Base-by-base conservation (phyloP, 92 coral and sea anemone genomes). In the Nematostella vectensis region DNA sequence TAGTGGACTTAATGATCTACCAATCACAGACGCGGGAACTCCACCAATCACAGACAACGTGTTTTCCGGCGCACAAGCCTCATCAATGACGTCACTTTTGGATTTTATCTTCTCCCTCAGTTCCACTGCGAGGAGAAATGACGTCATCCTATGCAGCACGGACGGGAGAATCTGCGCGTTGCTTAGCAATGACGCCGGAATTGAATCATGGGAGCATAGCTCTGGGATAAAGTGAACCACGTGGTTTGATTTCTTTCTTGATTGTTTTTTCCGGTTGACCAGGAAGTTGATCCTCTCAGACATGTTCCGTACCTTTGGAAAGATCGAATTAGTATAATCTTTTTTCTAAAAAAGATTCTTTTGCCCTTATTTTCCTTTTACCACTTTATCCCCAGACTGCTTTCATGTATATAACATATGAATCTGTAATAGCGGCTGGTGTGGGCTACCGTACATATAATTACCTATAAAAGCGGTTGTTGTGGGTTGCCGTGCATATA, bases 151-250 rank as follows among this genome's bases (percentile, higher is more conserved):
- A 45, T 84, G 65, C 1, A 88, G 72, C 27, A 88, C 67, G 0
- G 94, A 72, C 0, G 96, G 96, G 11, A 88, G 65, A 49, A 76
- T 56, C 16, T 57, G 47, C 3, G 99, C 75, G 26, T 64, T 82
- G 16, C 76, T 51, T 0, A 83, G 59, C 11, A 87, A 40, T 11
- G 81, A 55, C 0, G 86, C 82, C 8, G 88, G 72, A 29, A 77
- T 24, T 2, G 76, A 71, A 6, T 42, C 38, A 29, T 63, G 56
- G 38, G 48, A 9, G 50, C 91, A 87, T 40, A 71, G 49, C 45
- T 93, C 96, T 0, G 96, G 99, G 27, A 82, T 64, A 17, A 93
- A 71, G 27, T 29, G 65, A 30, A 75, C 75, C 2, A 37, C 65
- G 66, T 67, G 49, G 31, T 25, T 66, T 55, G 55, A 55, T 20